Evolutionary conservation across 2,797 vertebrate species (phyloP).

Genomic region (Labroides dimidiatus): DNA sequence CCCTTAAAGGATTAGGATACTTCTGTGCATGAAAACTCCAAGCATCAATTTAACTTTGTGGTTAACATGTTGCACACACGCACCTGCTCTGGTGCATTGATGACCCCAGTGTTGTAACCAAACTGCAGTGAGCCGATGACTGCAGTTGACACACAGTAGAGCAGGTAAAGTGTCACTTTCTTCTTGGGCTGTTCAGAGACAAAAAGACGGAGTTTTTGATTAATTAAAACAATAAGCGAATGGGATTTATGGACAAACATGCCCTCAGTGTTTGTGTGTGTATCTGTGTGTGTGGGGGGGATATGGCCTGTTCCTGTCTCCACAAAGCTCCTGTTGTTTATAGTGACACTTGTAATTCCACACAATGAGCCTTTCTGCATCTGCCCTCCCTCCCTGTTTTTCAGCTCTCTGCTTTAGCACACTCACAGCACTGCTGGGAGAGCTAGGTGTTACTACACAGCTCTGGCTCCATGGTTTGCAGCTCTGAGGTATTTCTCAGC

Average conservation of each 20-base stretch:
- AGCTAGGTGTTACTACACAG: conserved; percentile 46
- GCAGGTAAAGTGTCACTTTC: conserved; percentile 84
- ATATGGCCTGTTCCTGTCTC: conserved; percentile 46
- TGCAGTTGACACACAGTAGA: conserved; percentile 87
- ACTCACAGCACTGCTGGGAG: conserved; percentile 5
- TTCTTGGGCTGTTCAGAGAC: conserved; percentile 77
- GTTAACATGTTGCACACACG: not conserved
- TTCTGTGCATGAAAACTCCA: conserved; percentile 12
- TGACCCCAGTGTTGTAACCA: conserved; percentile 96
- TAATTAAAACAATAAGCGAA: conserved; percentile 37
- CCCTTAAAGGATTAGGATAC: not conserved
- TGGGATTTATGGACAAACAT: conserved; percentile 69
- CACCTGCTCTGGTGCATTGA: conserved; percentile 92
- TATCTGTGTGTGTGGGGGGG: conserved; percentile 39
- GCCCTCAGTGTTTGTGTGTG: conserved; percentile 56
- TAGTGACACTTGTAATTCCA: conserved; percentile 55
- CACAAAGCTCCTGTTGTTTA: conserved; percentile 80
- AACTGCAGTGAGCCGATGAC: conserved; percentile 93
- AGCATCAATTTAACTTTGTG: not conserved
- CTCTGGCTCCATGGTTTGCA: conserved; percentile 29
- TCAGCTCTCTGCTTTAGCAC: conserved; percentile 32
- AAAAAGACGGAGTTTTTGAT: conserved; percentile 24
- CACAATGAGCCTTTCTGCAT: conserved; percentile 78
- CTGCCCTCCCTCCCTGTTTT: conserved; percentile 31
- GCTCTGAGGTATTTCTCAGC: conserved; percentile 51